Evolutionary conservation across 1,140 invertebrate genomes (phyloP).

Genomic region (Heliothis subflexa): DNA sequence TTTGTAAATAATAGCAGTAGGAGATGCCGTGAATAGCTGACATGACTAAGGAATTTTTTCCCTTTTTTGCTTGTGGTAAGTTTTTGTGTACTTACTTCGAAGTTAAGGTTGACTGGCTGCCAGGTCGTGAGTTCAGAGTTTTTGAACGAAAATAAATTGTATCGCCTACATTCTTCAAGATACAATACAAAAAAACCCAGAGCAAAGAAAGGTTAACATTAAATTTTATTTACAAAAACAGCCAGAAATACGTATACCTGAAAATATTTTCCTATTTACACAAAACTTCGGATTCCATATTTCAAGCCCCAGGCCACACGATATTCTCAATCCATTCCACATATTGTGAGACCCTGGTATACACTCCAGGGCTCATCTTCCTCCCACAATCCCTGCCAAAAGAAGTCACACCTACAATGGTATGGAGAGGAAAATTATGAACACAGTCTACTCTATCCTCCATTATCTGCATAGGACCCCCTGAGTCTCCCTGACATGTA

Average conservation of each 20-base stretch:
- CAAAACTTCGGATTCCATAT: neutral
- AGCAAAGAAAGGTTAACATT: neutral
- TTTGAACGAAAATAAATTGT: neutral
- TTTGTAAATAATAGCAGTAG: conserved; percentile 36
- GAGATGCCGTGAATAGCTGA: conserved; percentile 15
- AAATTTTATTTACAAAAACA: neutral
- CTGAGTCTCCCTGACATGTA: conserved; percentile 89
- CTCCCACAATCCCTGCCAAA: conserved; percentile 89
- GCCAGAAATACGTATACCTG: conserved; percentile 11
- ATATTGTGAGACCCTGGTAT: conserved; percentile 89
- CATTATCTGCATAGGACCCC: conserved; percentile 88
- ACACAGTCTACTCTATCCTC: conserved; percentile 72
- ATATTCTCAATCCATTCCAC: conserved; percentile 90
- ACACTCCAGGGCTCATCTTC: conserved; percentile 88
- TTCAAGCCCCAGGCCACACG: conserved; percentile 82
- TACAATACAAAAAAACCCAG: neutral
- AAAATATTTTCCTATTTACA: neutral
- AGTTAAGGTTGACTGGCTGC: neutral
- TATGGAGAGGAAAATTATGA: conserved; percentile 77
- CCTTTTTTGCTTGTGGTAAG: neutral
- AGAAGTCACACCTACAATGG: conserved; percentile 88
- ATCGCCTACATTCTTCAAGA: neutral
- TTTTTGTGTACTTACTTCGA: conserved; percentile 8
- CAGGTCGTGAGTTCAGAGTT: conserved; percentile 28
- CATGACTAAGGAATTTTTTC: conserved; percentile 1